Evolutionary conservation across 2,888 invertebrate genomes (phyloP).

Genomic region (Fissipunctia ypsillon): DNA sequence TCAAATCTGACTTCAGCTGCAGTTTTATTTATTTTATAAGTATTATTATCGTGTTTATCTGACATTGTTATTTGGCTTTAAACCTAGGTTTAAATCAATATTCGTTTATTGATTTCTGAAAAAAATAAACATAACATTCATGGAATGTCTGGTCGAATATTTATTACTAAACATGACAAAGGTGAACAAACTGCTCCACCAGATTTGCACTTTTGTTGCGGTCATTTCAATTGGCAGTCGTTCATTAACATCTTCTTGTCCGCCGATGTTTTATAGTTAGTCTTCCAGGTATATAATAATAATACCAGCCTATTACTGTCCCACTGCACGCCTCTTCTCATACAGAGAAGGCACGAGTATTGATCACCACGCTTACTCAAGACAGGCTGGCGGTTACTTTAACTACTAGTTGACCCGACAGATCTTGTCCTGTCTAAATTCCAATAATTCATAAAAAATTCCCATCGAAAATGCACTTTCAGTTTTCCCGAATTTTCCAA

Average conservation of each 20-base stretch:
- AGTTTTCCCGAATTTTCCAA: too few species aligned
- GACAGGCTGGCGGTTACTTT: too few species aligned
- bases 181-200: neutral
- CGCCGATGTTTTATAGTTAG: neutral
- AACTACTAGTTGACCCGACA: too few species aligned
- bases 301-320: too few species aligned
- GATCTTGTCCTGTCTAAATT: too few species aligned
- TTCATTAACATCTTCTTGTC: neutral
- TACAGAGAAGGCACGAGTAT: too few species aligned
- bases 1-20: neutral
- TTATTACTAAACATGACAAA: slow-evolving; percentile 1
- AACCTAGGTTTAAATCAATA: slow-evolving; percentile 15
- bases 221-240: slow-evolving; percentile 4
- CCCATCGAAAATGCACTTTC: too few species aligned
- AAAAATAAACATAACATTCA: neutral
- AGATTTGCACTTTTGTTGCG: neutral
- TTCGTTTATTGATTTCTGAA: slow-evolving; percentile 15
- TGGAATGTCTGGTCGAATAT: neutral
- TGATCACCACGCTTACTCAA: too few species aligned
- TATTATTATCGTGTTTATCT: neutral
- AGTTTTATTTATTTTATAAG: neutral
- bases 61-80: slow-evolving; percentile 2
- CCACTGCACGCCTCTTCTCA: too few species aligned
- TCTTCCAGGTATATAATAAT: too few species aligned
- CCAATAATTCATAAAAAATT: too few species aligned